Evolutionary conservation across 1,140 invertebrate species (phyloP).

Genomic region (Dinoponera quadriceps): DNA sequence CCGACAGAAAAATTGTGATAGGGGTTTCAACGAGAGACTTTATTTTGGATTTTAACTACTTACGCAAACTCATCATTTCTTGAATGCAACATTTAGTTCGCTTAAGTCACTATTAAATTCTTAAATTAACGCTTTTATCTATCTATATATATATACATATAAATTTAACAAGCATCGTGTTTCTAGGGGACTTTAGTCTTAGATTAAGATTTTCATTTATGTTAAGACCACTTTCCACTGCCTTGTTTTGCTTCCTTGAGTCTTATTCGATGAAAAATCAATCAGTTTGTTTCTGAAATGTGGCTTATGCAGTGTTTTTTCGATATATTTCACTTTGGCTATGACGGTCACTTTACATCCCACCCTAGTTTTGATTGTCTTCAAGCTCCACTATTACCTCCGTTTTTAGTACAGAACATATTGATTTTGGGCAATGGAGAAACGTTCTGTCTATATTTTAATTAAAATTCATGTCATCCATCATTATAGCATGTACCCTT

Average conservation of each 20-base stretch:
- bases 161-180: conserved; percentile 77
- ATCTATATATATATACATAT: too few species aligned
- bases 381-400: conserved; percentile 58
- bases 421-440: conserved; percentile 61
- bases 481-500: conserved; percentile 57
- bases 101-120: conserved; percentile 73
- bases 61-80: conserved; percentile 64
- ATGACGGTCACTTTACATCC: conserved; percentile 77
- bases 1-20: conserved; percentile 39
- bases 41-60: conserved; percentile 18
- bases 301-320: conserved; percentile 84
- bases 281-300: conserved; percentile 77
- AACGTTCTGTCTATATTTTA: conserved; percentile 48
- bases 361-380: conserved; percentile 70
- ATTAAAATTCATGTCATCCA: conserved; percentile 71
- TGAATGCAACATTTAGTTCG: conserved; percentile 79
- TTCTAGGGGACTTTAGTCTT: conserved; percentile 73
- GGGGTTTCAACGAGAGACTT: conserved; percentile 26
- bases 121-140: conserved; percentile 74
- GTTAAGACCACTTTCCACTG: conserved; percentile 70
- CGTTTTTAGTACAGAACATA: conserved; percentile 63
- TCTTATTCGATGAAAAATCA: conserved; percentile 65
- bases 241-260: conserved; percentile 77
- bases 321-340: conserved; percentile 77
- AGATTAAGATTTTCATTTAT: conserved; percentile 70